phyloP scores from a whole-genome alignment of 2,113 vertebrate species.

The Clinocottus analis region DNA sequence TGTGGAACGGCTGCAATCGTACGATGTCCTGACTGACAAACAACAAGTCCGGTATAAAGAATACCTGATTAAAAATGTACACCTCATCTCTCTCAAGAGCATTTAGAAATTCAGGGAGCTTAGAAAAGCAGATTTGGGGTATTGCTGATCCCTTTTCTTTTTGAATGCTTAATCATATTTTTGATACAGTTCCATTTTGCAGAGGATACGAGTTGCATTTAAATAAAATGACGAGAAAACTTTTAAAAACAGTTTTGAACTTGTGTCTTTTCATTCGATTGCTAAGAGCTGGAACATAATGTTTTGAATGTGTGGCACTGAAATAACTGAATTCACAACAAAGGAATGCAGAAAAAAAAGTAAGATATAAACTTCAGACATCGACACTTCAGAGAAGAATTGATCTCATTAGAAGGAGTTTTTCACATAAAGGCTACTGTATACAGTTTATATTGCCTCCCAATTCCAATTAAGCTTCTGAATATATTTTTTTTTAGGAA shows the following conservation, averaged over 20 bases:
- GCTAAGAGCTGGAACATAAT: background rate
- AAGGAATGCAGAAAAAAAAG: too few relatives aligned
- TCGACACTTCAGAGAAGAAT: too few relatives aligned
- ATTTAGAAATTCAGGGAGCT: slow-evolving; percentile 29
- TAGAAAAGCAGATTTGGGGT: background rate
- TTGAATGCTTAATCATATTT: background rate
- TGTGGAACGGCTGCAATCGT: slow-evolving; percentile 56
- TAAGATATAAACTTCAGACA: too few relatives aligned
- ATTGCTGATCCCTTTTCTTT: background rate
- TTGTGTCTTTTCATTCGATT: background rate
- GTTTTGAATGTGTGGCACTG: background rate
- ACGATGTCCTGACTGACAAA: slow-evolving; percentile 50
- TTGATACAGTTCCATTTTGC: background rate
- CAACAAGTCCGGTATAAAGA: slow-evolving; percentile 58
- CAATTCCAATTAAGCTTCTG: too few relatives aligned
- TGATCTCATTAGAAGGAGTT: too few relatives aligned
- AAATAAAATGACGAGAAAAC: background rate
- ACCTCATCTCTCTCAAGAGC: slow-evolving; percentile 67
- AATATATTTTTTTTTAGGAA: background rate
- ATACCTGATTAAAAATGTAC: slow-evolving; percentile 55
- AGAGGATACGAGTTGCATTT: background rate
- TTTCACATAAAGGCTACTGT: too few relatives aligned
- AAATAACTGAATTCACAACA: too few relatives aligned
- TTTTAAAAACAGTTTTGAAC: background rate
- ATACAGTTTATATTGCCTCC: too few relatives aligned